Base-by-base conservation (phyloP, 2,888 invertebrate genomes). In the Caradrina kadenii region DNA sequence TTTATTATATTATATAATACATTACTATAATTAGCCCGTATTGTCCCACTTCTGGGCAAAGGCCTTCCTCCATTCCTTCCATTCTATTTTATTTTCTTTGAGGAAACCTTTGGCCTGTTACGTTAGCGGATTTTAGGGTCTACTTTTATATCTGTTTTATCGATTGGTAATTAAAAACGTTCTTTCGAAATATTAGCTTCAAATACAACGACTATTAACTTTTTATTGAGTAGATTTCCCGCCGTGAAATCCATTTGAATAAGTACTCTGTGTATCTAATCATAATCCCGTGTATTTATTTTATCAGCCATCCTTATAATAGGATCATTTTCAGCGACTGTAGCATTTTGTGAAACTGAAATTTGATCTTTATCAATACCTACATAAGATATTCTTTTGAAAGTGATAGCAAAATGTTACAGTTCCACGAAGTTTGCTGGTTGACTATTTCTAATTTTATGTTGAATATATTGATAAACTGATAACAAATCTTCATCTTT, bases 121-220 rank as follows among this genome's bases (percentile, higher is more conserved):
- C 8, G 17, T 31, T 61, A 4, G 10, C 11, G 8, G 2, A 54
- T 48, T 31, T 21, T 50, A 58, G 21, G 53, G 19, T 59, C 10
- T 26, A 45, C 26, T 45, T 1, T 54, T 6, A 26, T 15, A 6
- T 45, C 50, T 26, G n/a, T 15, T 64, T 58, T 78, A 59, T 55
- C 39, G 21, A 73, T 74, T 79, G 60, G 53, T 67, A 59, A 56
- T 50, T 66, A 53, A 58, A 61, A n/a, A 74, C 49, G 35, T 66
- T 80, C 56, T 58, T 45, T 66, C 0, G 10, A 52, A 53, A 49
- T 53, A 49, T 64, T 56, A 70, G 31, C 35, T 17, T 53, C 35
- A 35, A 26, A 22, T 59, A 63, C 35, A 50, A 21, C 15, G 26
- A 35, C 1, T 7, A n/a, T 22, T 17, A 35, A n/a, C 21, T 52